These are phyloP conservation scores for Garrulus glandarius DNA, from an alignment of 2,797 vertebrate genomes.

Conservation along the genomic window DNA sequence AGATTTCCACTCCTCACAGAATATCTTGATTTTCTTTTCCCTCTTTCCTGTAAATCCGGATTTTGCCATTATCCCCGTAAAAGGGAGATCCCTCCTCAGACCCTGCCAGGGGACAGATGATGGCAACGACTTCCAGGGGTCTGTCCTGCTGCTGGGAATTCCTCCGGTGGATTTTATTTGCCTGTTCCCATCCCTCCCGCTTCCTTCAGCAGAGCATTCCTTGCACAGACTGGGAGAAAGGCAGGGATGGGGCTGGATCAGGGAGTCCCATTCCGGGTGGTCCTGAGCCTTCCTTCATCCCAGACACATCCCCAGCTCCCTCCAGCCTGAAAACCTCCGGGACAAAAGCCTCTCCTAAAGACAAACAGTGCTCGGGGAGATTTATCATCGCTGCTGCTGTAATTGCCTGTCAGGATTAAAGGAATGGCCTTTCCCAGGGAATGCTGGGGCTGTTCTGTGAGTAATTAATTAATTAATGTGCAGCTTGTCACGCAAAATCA, in stretches of 20 bases:
- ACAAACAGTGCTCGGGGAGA: constrained; percentile 54
- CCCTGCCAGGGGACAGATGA: neutral
- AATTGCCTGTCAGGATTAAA: constrained; percentile 66
- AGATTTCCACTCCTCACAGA: neutral
- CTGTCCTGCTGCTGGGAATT: neutral
- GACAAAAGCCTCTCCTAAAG: constrained; percentile 45
- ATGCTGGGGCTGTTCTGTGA: neutral
- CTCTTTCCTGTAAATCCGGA: neutral
- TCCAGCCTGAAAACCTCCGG: neutral
- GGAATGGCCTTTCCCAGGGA: constrained; percentile 59
- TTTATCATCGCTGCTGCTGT: constrained; percentile 53
- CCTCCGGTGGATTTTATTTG: neutral
- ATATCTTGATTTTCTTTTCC: neutral
- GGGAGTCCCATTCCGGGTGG: neutral
- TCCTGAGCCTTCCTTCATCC: neutral
- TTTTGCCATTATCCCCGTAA: neutral
- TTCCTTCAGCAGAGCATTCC: neutral
- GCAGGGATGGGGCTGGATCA: neutral
- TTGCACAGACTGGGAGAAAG: rapidly evolving
- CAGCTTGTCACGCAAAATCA: constrained; percentile 59
- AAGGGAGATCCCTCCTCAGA: neutral
- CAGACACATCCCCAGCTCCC: neutral
- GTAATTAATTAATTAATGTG: constrained; percentile 70
- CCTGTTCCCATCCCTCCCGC: neutral
- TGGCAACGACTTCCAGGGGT: neutral